phyloP scores from a whole-genome alignment of 1,140 invertebrate species.

The Leptonema lineaticorne region DNA sequence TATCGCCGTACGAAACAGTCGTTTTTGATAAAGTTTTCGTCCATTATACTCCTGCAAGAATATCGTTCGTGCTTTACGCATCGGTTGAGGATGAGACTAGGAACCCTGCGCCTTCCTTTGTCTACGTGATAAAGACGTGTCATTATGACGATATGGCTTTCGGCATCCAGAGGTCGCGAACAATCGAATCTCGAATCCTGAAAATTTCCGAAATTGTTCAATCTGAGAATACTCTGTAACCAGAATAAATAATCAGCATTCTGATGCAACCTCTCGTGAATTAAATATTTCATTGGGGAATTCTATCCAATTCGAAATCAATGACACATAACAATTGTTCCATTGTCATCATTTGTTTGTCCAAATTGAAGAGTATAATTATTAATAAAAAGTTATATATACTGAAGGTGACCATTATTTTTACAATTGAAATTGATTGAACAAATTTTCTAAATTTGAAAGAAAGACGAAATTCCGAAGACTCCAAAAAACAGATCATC shows the following conservation, averaged over 20 bases:
- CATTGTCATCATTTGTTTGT: too few species aligned
- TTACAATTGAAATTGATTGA: too few species aligned
- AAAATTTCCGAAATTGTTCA: background rate
- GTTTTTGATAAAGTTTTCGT: background rate
- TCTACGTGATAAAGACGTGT: conserved; percentile 14
- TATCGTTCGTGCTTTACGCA: background rate
- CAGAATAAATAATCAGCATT: background rate
- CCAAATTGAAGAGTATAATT: too few species aligned
- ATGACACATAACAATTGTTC: too few species aligned
- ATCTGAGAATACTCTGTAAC: background rate
- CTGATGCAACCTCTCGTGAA: background rate
- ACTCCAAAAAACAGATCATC: too few species aligned
- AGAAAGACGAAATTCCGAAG: too few species aligned
- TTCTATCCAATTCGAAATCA: too few species aligned
- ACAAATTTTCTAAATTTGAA: too few species aligned
- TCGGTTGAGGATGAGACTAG: too few species aligned
- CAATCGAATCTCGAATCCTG: background rate
- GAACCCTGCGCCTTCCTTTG: conserved; percentile 1
- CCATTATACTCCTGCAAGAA: conserved; percentile 1
- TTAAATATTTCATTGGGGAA: background rate
- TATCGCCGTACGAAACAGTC: background rate
- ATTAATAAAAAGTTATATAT: too few species aligned
- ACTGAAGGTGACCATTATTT: too few species aligned
- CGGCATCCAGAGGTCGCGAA: background rate
- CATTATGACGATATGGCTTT: background rate